These are phyloP conservation scores for Triplophysa tibetana DNA, from an alignment of 2,113 vertebrate species.

Conservation along the genomic window DNA sequence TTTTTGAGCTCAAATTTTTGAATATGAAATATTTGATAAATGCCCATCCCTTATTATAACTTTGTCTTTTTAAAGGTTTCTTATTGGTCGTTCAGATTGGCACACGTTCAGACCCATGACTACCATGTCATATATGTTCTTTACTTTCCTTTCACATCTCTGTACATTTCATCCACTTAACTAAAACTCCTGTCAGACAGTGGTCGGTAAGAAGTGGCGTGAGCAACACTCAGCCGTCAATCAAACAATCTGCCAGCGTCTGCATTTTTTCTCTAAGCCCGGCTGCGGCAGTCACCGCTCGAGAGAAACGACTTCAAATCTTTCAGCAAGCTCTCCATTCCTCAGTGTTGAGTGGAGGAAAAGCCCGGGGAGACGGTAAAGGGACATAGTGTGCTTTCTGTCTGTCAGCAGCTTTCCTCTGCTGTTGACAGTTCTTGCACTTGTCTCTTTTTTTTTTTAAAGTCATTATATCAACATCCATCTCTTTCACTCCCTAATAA, in stretches of 20 bases:
- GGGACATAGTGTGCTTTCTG: not conserved
- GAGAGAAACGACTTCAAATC: not conserved
- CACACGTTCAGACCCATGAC: not conserved
- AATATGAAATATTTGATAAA: too few species aligned
- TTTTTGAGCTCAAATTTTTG: too few species aligned
- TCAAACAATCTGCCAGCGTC: constrained; percentile 24
- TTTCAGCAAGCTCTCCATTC: not conserved
- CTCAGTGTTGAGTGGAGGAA: not conserved
- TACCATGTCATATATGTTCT: not conserved
- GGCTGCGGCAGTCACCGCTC: constrained; percentile 3
- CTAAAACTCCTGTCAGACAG: constrained; percentile 4
- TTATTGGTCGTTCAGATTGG: too few species aligned
- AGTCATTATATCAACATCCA: not conserved
- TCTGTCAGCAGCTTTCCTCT: constrained; percentile 28
- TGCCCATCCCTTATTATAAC: too few species aligned
- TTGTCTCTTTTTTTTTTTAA: not conserved
- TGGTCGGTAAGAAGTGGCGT: not conserved
- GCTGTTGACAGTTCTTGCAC: not conserved
- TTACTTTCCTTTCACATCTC: not conserved
- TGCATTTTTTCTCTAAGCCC: not conserved
- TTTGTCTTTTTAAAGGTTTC: too few species aligned
- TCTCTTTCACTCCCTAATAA: not conserved
- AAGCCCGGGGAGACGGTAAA: constrained; percentile 1
- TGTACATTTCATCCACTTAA: not conserved
- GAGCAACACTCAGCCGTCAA: constrained; percentile 3